phyloP scores from a whole-genome alignment of 1,140 invertebrate species.

The Druon quercuslanigerum region DNA sequence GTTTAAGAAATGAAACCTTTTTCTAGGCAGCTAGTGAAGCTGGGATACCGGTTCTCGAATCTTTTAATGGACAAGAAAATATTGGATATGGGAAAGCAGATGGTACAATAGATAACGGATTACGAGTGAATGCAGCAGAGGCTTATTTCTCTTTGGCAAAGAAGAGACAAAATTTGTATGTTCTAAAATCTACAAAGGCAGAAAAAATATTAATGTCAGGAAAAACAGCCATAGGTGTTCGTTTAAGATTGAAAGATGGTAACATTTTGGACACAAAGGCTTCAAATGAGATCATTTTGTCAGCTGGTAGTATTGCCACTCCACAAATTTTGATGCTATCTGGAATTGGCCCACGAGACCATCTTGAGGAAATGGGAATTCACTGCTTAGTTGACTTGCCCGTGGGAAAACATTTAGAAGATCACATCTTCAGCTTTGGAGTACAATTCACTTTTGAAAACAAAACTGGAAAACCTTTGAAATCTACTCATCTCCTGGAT shows the following conservation, averaged over 20 bases:
- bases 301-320: constrained; percentile 77
- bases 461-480: constrained; percentile 74
- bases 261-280: constrained; percentile 69
- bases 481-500: constrained; percentile 50
- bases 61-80: constrained; percentile 67
- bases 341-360: constrained; percentile 82
- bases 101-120: constrained; percentile 75
- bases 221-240: constrained; percentile 63
- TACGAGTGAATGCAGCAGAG: constrained; percentile 80
- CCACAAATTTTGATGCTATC: constrained; percentile 84
- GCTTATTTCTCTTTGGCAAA: constrained; percentile 79
- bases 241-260: constrained; percentile 72
- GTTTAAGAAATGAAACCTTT: background rate
- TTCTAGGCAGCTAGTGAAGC: constrained; percentile 64
- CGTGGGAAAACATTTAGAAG: constrained; percentile 80
- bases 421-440: constrained; percentile 77
- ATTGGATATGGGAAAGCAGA: constrained; percentile 75
- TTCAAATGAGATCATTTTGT: constrained; percentile 80
- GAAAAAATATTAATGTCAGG: constrained; percentile 77
- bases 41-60: constrained; percentile 67
- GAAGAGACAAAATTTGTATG: constrained; percentile 81
- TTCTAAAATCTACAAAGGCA: constrained; percentile 79
- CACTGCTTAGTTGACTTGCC: constrained; percentile 77
- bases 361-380: constrained; percentile 79
- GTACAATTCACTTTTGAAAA: constrained; percentile 55